These are phyloP conservation scores for Montipora sp. DNA, from an alignment of 64 coral and sea anemone species.

Conservation along the genomic window DNA sequence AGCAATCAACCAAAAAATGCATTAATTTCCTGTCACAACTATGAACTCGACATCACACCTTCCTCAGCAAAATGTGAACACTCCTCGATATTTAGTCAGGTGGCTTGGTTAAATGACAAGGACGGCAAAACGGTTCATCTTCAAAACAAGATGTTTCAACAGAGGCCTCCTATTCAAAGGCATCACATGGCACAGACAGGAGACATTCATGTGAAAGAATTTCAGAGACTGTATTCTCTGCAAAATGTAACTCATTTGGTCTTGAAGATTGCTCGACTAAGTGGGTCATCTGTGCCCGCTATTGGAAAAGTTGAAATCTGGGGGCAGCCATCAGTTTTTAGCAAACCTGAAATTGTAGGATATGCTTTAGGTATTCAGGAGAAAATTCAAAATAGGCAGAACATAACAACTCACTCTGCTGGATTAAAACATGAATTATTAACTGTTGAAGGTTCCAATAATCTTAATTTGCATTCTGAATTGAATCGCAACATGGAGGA, in stretches of 20 bases:
- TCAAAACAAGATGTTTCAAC: constrained; percentile 64
- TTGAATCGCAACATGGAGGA: neutral
- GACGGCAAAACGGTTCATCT: constrained; percentile 65
- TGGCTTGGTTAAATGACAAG: constrained; percentile 59
- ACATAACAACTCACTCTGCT: neutral
- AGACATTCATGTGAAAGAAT: constrained; percentile 21
- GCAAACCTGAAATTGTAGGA: constrained; percentile 35
- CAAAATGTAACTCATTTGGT: constrained; percentile 76
- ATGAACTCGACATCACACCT: constrained; percentile 62
- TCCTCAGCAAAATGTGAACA: constrained; percentile 75
- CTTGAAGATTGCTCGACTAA: constrained; percentile 68
- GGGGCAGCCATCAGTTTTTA: constrained; percentile 74
- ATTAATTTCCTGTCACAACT: constrained; percentile 24
- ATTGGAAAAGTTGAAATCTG: constrained; percentile 87
- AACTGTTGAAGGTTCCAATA: neutral
- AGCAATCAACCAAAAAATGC: neutral
- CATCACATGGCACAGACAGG: neutral
- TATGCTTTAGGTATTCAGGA: constrained; percentile 64
- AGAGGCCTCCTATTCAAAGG: constrained; percentile 43
- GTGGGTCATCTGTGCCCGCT: constrained; percentile 80
- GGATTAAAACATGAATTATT: neutral
- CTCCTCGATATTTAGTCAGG: constrained; percentile 54
- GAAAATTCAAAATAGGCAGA: neutral
- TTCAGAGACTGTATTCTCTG: constrained; percentile 67
- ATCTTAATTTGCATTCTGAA: neutral